Evolutionary conservation across 2,113 vertebrate species (phyloP).

Genomic region (Osmerus eperlanus): DNA sequence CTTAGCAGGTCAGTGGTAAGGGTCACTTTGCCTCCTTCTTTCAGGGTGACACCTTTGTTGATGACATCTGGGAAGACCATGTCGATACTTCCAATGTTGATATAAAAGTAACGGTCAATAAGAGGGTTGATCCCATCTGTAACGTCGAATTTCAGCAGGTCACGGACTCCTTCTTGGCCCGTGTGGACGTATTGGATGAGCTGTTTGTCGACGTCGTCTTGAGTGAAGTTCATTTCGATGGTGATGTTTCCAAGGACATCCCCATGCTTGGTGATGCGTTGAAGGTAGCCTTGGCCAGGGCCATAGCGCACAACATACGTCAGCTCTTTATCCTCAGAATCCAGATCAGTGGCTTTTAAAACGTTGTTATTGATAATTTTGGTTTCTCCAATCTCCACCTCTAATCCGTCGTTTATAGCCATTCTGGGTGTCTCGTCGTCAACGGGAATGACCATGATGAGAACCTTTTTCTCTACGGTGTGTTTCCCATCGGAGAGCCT

Average conservation of each 20-base stretch:
- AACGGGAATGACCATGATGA: slow-evolving; percentile 84
- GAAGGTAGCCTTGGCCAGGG: slow-evolving; percentile 82
- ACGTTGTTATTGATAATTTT: slow-evolving; percentile 81
- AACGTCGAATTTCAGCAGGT: slow-evolving; percentile 93
- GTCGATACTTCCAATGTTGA: slow-evolving; percentile 85
- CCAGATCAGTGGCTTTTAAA: slow-evolving; percentile 90
- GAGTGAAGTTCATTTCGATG: slow-evolving; percentile 92
- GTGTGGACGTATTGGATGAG: slow-evolving; percentile 85
- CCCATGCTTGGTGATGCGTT: slow-evolving; percentile 69
- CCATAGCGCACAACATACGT: slow-evolving; percentile 82
- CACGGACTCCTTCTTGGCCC: slow-evolving; percentile 85
- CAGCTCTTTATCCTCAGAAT: slow-evolving; percentile 88
- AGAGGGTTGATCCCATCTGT: slow-evolving; percentile 91
- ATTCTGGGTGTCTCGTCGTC: slow-evolving; percentile 95
- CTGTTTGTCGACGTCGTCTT: slow-evolving; percentile 85
- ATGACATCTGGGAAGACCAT: slow-evolving; percentile 91
- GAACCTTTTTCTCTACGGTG: slow-evolving; percentile 72
- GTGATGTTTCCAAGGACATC: slow-evolving; percentile 81
- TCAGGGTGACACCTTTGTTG: slow-evolving; percentile 94
- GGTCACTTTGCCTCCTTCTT: slow-evolving; percentile 90
- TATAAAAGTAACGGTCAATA: slow-evolving; percentile 95
- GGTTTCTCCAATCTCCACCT: slow-evolving; percentile 87
- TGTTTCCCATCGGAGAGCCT: slow-evolving; percentile 86
- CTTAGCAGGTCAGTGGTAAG: slow-evolving; percentile 94
- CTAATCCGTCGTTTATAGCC: slow-evolving; percentile 90